Percentiles rank a stretch among this genome's conserved stretches.
These are phyloP conservation scores for Silvanus unidentatus DNA, from an alignment of 2,888 invertebrate species.

Conservation along the genomic window DNA sequence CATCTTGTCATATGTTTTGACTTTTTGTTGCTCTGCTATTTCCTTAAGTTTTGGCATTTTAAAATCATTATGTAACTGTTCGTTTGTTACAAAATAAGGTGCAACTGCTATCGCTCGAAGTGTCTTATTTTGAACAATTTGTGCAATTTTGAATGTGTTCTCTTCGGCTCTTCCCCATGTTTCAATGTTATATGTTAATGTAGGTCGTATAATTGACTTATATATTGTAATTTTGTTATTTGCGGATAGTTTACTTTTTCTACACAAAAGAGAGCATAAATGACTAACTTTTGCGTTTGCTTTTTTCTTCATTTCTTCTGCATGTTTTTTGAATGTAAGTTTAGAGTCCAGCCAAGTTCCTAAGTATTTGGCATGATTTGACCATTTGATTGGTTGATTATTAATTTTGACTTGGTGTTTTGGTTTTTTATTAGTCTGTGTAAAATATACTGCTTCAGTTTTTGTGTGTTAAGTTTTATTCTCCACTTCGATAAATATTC, in stretches of 20 bases:
- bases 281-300: background rate
- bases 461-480: too few relatives aligned
- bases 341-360: slow-evolving; percentile 3
- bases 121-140: background rate
- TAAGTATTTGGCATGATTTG: slow-evolving; percentile 1
- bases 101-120: background rate
- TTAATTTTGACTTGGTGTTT: too few relatives aligned
- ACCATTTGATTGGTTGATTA: too few relatives aligned
- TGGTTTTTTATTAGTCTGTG: too few relatives aligned
- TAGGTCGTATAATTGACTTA: background rate
- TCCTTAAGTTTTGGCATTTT: background rate
- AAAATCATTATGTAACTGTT: slow-evolving; percentile 2
- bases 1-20: too few relatives aligned
- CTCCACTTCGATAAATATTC: too few relatives aligned
- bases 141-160: too few relatives aligned
- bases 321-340: slow-evolving; percentile 4
- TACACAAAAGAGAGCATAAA: background rate
- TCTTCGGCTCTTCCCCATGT: background rate
- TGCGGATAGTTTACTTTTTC: background rate
- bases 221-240: slow-evolving; percentile 5
- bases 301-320: background rate
- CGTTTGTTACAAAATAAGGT: slow-evolving; percentile 3
- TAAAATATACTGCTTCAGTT: too few relatives aligned
- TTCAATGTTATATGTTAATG: background rate
- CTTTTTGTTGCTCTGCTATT: too few relatives aligned